These are phyloP conservation scores for Ochropleura plecta DNA, from an alignment of 2,888 invertebrate species.

Conservation along the genomic window DNA sequence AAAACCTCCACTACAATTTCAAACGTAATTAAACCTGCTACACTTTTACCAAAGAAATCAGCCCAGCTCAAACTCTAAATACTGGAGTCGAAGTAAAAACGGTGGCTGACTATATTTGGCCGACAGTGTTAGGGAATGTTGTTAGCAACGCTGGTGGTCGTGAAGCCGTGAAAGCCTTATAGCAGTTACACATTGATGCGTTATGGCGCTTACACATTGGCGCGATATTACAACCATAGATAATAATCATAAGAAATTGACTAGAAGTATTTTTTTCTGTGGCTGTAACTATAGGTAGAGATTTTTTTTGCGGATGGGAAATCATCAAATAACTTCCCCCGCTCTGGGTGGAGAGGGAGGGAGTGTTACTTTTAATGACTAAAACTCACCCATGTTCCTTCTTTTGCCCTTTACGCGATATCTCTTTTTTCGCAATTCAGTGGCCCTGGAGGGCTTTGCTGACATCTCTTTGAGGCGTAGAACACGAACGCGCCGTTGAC, in stretches of 20 bases:
- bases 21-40: conserved; percentile 30
- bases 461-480: too few relatives aligned
- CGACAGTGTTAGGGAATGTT: conserved; percentile 49
- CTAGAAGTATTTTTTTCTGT: not conserved
- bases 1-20: not conserved
- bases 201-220: conserved; percentile 18
- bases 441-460: too few relatives aligned
- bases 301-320: not conserved
- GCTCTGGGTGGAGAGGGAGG: too few relatives aligned
- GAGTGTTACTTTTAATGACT: too few relatives aligned
- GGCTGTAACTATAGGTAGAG: not conserved
- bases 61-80: conserved; percentile 28
- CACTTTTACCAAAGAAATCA: conserved; percentile 39
- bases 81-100: conserved; percentile 51
- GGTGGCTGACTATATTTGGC: conserved; percentile 51
- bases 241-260: not conserved
- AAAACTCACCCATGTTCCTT: too few relatives aligned
- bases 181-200: conserved; percentile 24
- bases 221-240: conserved; percentile 6
- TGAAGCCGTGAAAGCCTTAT: conserved; percentile 41
- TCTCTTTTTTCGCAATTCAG: too few relatives aligned
- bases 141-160: conserved; percentile 48
- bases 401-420: too few relatives aligned
- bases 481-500: too few relatives aligned
- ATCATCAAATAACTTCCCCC: too few relatives aligned